These are phyloP conservation scores for Tragelaphus strepsiceros DNA, from an alignment of 2,113 vertebrate species.

Conservation along the genomic window DNA sequence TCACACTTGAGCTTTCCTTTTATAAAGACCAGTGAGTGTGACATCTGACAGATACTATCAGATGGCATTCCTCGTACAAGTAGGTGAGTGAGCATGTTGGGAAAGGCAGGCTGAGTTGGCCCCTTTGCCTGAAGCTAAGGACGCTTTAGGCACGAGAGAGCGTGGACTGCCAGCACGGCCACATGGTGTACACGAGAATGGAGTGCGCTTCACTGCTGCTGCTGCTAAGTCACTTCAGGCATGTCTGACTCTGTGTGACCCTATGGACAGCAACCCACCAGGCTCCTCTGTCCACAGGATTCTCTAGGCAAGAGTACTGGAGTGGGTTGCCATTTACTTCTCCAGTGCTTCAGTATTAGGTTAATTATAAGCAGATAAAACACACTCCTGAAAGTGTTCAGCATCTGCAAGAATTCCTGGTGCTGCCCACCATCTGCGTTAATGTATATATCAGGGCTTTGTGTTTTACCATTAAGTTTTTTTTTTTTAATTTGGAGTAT, in stretches of 20 bases:
- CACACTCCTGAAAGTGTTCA: background rate
- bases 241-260: background rate
- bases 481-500: no score
- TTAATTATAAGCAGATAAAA: background rate
- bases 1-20: constrained; percentile 40
- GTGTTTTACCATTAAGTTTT: background rate
- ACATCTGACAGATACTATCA: constrained; percentile 29
- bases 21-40: background rate
- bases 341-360: background rate
- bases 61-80: background rate
- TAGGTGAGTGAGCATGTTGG: background rate
- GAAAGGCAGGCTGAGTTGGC: background rate
- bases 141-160: background rate
- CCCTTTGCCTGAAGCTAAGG: background rate
- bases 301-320: background rate
- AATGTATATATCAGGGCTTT: background rate
- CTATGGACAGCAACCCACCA: background rate
- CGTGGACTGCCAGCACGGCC: background rate
- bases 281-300: background rate
- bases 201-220: background rate
- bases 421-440: background rate
- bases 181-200: background rate
- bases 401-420: background rate
- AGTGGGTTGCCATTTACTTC: background rate
- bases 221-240: background rate